These are phyloP conservation scores for Brachirus orientalis DNA, from an alignment of 2,113 vertebrate species.

Conservation along the genomic window DNA sequence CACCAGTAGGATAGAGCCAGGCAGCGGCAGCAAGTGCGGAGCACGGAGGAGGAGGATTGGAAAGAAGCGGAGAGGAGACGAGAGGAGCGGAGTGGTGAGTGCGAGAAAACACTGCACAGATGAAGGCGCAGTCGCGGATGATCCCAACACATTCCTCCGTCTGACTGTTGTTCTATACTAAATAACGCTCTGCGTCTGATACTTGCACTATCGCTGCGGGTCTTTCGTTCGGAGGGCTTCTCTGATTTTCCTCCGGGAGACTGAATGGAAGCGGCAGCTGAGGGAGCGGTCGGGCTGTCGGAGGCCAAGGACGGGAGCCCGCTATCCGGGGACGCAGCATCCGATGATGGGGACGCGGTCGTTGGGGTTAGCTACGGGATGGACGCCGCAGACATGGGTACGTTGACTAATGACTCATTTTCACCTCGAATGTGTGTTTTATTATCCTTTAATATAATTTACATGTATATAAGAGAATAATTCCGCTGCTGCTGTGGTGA, in stretches of 20 bases:
- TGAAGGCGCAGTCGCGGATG: conserved; percentile 63
- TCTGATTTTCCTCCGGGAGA: conserved; percentile 63
- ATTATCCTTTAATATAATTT: not conserved
- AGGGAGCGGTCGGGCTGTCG: conserved; percentile 82
- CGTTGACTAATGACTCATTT: not conserved
- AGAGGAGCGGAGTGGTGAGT: conserved; percentile 14
- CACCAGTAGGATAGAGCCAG: conserved; percentile 13
- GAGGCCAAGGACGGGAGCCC: conserved; percentile 82
- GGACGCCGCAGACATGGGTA: conserved; percentile 80
- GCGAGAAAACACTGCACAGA: conserved; percentile 60
- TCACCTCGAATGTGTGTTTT: not conserved
- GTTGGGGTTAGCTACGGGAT: conserved; percentile 77
- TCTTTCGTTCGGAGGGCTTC: conserved; percentile 53
- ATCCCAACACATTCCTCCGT: conserved; percentile 20
- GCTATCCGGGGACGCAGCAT: conserved; percentile 76
- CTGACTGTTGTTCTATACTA: conserved; percentile 6
- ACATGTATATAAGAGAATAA: not conserved
- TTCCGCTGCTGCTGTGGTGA: conserved; percentile 8
- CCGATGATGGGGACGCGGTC: conserved; percentile 81
- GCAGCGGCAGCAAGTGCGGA: conserved; percentile 53
- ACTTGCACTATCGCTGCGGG: conserved; percentile 36
- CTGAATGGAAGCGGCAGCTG: conserved; percentile 84
- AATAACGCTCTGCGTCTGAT: not conserved
- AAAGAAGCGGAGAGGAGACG: conserved; percentile 2
- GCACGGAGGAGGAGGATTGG: conserved; percentile 22